These are phyloP conservation scores for Paracyprichromis sp. DNA, from an alignment of 2,113 vertebrate genomes.

Conservation along the genomic window DNA sequence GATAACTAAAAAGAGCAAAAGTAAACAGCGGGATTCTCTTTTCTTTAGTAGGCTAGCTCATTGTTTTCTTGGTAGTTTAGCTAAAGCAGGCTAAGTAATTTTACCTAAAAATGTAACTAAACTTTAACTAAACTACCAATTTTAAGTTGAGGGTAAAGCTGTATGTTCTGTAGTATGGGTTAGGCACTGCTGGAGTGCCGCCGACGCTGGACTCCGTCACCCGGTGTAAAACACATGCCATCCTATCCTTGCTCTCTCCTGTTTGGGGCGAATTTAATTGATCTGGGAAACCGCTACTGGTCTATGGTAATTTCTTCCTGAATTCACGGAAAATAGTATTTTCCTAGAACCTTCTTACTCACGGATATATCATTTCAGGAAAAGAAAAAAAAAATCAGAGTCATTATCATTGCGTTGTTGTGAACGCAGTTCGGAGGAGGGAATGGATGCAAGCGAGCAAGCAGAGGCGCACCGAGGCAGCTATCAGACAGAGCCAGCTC, in stretches of 20 bases:
- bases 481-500: slow-evolving; percentile 27
- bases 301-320: background rate
- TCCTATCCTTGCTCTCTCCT: slow-evolving; percentile 34
- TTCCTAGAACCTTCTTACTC: background rate
- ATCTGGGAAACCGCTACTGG: slow-evolving; percentile 24
- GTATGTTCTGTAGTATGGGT: background rate
- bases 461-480: slow-evolving; percentile 40
- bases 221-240: slow-evolving; percentile 31
- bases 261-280: slow-evolving; percentile 49
- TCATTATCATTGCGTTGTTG: slow-evolving; percentile 40
- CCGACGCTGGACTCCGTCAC: slow-evolving; percentile 22
- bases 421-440: slow-evolving; percentile 25
- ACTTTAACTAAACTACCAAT: background rate
- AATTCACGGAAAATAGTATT: background rate
- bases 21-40: background rate
- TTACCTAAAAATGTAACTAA: background rate
- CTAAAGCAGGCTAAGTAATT: background rate
- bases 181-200: background rate
- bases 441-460: slow-evolving; percentile 24
- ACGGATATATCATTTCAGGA: background rate
- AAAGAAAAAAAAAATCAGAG: background rate
- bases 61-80: background rate
- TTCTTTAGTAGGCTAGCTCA: accelerated
- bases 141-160: background rate
- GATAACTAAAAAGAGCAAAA: background rate